A percentile compares a stretch with the other conserved stretches of the same genome.
These are phyloP conservation scores for Harpagoxenus sublaevis DNA, from an alignment of 2,888 invertebrate species.

Conservation along the genomic window DNA sequence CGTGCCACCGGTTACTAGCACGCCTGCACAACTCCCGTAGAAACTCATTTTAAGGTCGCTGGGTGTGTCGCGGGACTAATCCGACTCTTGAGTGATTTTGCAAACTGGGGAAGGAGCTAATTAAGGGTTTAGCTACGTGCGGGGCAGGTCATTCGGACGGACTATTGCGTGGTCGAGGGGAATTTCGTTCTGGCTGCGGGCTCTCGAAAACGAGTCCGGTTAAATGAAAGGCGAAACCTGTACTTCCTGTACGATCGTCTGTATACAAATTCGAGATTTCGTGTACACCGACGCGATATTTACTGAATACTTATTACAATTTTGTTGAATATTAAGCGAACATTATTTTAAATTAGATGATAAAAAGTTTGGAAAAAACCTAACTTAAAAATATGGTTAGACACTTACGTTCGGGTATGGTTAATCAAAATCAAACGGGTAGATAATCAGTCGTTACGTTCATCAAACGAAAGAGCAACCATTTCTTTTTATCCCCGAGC, in stretches of 20 bases:
- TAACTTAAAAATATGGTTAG: neutral
- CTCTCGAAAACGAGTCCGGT: slow-evolving; percentile 30
- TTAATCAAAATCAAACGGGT: neutral
- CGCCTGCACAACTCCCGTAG: slow-evolving; percentile 54
- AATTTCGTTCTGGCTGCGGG: neutral
- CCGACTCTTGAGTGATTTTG: slow-evolving; percentile 74
- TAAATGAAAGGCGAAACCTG: slow-evolving; percentile 25
- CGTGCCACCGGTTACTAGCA: slow-evolving; percentile 14
- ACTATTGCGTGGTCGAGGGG: slow-evolving; percentile 29
- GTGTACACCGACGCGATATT: neutral
- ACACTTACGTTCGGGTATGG: neutral
- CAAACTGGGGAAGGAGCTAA: slow-evolving; percentile 69
- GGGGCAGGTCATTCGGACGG: slow-evolving; percentile 36
- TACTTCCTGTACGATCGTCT: neutral
- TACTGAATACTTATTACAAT: neutral
- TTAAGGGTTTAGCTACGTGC: slow-evolving; percentile 68
- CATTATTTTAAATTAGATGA: neutral
- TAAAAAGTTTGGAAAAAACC: neutral
- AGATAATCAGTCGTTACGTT: neutral
- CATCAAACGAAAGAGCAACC: slow-evolving; percentile 49
- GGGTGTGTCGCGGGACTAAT: slow-evolving; percentile 72
- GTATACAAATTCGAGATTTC: slow-evolving; percentile 19
- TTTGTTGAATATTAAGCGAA: neutral
- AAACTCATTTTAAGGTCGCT: slow-evolving; percentile 78
- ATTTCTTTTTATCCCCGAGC: slow-evolving; percentile 44